Percentiles rank a stretch among this genome's conserved stretches.
These are phyloP conservation scores for Pelusios castaneus DNA, from an alignment of 2,113 vertebrate species.

Conservation along the genomic window DNA sequence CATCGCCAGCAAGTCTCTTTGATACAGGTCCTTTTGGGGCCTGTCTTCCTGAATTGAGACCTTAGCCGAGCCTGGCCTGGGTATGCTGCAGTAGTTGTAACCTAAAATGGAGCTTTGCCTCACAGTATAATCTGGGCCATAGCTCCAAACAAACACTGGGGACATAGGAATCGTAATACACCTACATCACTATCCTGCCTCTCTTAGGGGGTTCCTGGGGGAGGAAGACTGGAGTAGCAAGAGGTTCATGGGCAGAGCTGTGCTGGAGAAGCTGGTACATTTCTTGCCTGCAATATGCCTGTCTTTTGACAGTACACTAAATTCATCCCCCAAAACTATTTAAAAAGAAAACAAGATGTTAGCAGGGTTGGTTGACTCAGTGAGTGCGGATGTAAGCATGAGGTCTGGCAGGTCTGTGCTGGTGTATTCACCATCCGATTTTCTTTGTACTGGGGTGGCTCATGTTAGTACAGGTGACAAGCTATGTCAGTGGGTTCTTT, in stretches of 20 bases:
- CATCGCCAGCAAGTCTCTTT: not conserved
- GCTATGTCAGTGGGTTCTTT: slow-evolving; percentile 26
- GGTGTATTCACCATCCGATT: not conserved
- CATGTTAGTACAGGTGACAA: slow-evolving; percentile 36
- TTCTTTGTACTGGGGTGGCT: slow-evolving; percentile 17
- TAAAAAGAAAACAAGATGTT: slow-evolving; percentile 35
- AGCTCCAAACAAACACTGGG: not conserved
- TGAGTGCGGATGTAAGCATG: not conserved
- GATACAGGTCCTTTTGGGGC: not conserved
- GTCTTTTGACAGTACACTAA: slow-evolving; percentile 6
- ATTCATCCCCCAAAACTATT: slow-evolving; percentile 5
- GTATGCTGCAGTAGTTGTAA: not conserved
- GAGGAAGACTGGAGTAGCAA: not conserved
- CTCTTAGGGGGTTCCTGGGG: not conserved
- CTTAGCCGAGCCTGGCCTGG: not conserved
- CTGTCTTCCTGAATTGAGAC: not conserved
- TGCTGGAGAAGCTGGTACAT: slow-evolving; percentile 4
- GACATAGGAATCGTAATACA: not conserved
- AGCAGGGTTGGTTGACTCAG: not conserved
- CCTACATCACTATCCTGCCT: not conserved
- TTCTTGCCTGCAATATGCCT: slow-evolving; percentile 21
- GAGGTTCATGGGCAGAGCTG: not conserved
- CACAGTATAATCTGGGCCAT: not conserved
- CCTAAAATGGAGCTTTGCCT: not conserved
- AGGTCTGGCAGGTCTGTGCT: not conserved